Conservation (phyloP, 2,888 invertebrate genomes). For the Hirtodrosophila duncani region DNA sequence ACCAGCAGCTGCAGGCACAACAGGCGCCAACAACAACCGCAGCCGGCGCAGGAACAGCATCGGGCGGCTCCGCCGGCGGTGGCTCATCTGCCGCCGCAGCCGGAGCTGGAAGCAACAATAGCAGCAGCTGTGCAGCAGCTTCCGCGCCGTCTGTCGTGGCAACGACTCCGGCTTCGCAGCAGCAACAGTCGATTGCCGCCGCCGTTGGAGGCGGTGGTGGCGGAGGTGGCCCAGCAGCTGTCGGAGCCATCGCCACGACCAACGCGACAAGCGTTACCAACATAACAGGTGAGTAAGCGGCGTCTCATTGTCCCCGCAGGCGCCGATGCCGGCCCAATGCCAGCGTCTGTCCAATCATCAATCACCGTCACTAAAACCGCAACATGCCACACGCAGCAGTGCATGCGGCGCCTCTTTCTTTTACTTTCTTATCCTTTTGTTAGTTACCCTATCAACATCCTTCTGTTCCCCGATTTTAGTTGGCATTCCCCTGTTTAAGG, state of each 20-base stretch:
- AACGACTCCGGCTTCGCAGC: slow-evolving; percentile 42
- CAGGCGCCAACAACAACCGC: slow-evolving; percentile 28
- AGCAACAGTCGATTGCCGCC: slow-evolving; percentile 49
- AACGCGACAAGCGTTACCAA: slow-evolving; percentile 58
- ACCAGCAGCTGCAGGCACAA: slow-evolving; percentile 35
- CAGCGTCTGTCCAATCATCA: neutral
- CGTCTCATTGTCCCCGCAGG: too few relatives aligned
- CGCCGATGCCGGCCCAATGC: slow-evolving; percentile 13
- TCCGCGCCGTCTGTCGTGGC: slow-evolving; percentile 34
- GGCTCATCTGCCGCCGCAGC: slow-evolving; percentile 3
- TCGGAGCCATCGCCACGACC: slow-evolving; percentile 47
- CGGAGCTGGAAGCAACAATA: slow-evolving; percentile 25
- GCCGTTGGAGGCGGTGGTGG: slow-evolving; percentile 24
- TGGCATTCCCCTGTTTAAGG: too few relatives aligned
- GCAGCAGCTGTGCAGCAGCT: slow-evolving; percentile 28
- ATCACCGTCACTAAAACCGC: too few relatives aligned
- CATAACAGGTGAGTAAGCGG: slow-evolving; percentile 64
- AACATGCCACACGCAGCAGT: too few relatives aligned
- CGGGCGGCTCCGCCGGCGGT: slow-evolving; percentile 2
- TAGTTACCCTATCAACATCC: too few relatives aligned
- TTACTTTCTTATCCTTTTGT: too few relatives aligned
- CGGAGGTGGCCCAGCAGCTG: slow-evolving; percentile 35
- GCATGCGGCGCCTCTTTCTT: too few relatives aligned
- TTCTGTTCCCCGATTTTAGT: too few relatives aligned
- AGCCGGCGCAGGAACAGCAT: slow-evolving; percentile 5